Base-by-base conservation (phyloP, 2,113 vertebrate species). In the Anseranas semipalmata region DNA sequence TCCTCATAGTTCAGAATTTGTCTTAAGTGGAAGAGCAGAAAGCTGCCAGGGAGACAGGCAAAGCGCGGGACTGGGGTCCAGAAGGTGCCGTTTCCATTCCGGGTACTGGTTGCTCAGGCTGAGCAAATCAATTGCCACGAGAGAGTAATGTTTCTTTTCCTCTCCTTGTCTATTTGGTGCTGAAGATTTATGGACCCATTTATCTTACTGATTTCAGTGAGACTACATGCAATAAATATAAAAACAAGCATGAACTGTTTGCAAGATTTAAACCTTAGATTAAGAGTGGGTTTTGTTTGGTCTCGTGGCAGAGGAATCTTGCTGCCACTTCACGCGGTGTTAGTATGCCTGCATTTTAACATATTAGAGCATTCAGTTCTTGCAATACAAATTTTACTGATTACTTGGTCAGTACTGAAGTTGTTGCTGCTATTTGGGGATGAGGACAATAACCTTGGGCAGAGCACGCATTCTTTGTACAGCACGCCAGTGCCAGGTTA, bases 141-240 rank as follows among this genome's bases (percentile, higher is more conserved):
- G 15, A 41, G 24, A 84, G 18, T 50, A 77, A 86, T 67, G 27
- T 60, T 92, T 86, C 46, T 96, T 81, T 92, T 63, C 16, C 37
- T 80, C 32, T 73, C n/a, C 58, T 78, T 85, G 37, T 63, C 68
- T 59, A 18, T 80, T 95, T 71, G 83, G 39, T 73, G 37, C 72
- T 90, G n/a, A 82, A 94, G 87, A 90, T 88, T 80, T 95, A 77
- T 71, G 27, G 75, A 74, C n/a, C 24, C 20, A 76, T 95, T 96
- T 89, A 73, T 90, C 71, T 72, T 55, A 79, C 78, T 85, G 65
- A 87, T 87, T 87, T 89, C 55, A 39, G 24, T 50, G 30, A 73
- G 20, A 71, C 55, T 19, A 28, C 37, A 52, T 7, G 1, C 45
- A 74, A 39, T 84, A 93, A 86, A 74, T 80, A 71, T 2, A 90